These are phyloP conservation scores for Acholoe squamosa DNA, from an alignment of 2,888 invertebrate species.

Conservation along the genomic window DNA sequence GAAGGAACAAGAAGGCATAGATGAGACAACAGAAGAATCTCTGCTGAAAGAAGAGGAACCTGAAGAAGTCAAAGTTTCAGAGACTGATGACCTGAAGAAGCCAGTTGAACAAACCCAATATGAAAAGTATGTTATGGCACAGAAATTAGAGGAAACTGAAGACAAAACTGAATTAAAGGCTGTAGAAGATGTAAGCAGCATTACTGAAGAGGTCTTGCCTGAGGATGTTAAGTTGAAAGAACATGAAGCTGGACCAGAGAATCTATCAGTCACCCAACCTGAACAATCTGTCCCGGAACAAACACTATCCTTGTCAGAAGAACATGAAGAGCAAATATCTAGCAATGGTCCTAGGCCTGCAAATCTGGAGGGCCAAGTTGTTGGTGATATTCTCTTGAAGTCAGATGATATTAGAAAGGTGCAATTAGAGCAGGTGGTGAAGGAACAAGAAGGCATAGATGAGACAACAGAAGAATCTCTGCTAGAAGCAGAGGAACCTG, in stretches of 20 bases:
- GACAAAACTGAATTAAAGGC: neutral
- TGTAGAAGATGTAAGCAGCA: neutral
- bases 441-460: neutral
- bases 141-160: neutral
- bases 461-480: neutral
- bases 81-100: neutral
- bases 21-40: neutral
- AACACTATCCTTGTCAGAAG: neutral
- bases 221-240: neutral
- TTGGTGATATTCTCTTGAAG: neutral
- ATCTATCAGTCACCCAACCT: neutral
- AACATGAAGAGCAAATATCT: neutral
- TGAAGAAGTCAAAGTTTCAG: constrained; percentile 17
- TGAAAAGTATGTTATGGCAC: neutral
- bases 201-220: neutral
- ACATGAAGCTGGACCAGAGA: neutral
- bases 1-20: neutral
- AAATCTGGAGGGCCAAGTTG: neutral
- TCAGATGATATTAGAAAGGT: neutral
- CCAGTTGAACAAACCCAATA: neutral
- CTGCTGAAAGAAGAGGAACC: neutral
- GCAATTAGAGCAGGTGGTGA: neutral
- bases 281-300: neutral
- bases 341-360: neutral
- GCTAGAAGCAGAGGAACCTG: no score